Evolutionary conservation across 2,888 invertebrate species (phyloP), one percentile per base, ranked within the genome.

Genomic region (Smittia aterrima): DNA sequence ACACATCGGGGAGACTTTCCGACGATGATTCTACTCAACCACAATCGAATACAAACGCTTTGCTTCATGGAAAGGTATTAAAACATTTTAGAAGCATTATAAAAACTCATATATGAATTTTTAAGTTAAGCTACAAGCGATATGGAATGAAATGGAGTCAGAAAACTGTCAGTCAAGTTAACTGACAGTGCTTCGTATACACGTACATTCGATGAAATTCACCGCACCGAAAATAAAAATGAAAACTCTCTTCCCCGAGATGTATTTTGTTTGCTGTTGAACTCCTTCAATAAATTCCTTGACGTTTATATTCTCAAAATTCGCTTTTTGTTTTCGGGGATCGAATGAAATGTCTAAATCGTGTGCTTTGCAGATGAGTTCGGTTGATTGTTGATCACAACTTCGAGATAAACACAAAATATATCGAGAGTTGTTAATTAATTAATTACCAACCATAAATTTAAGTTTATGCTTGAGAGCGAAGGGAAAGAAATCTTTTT

Each of bases 111-210:
- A 67, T 38, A 20, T 38, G 24, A 38, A 67, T 25, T 20, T 40
- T 20, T 38, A 20, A 22, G 22, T 67, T 16, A 27, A 66, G 66
- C 47, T 47, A 47, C 22, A 22, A 58, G 58, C 58, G 58, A 58
- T 58, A 22, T 58, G 22, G 47, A 24, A 67, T 40, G 67, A 38
- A 40, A 67, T 67, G 40, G 67, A 67, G 67, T 67, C 67, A 40
- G 67, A 67, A 66, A 67, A 67, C 67, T 67, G 67, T 67, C 67
- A 67, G 40, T 67, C 67, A 67, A 41, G 16, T 25, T 66, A 66
- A 67, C 67, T 67, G 67, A 67, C 67, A n/a, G 25, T 67, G 67
- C 67, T 67, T 58, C 58, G 22, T 58, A 58, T 58, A 58, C 58
- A 58, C 11, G 13, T 64, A n/a, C n/a, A n/a, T n/a, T n/a, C n/a